Evolutionary conservation across 2,888 invertebrate species (phyloP).

Genomic region (Abscondita cerata): DNA sequence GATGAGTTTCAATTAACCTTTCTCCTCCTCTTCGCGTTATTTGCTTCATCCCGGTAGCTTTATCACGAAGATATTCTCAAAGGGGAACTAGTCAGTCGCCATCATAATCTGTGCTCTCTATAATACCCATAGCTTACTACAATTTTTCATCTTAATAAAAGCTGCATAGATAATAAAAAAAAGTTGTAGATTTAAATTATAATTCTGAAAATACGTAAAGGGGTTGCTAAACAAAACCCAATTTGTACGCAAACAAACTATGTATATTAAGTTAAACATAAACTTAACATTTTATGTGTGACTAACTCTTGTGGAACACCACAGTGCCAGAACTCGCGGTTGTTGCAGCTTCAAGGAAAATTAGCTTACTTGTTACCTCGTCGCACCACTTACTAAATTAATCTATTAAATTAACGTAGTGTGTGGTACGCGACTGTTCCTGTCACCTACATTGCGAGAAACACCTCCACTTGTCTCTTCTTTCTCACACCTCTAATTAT

Average conservation of each 20-base stretch:
- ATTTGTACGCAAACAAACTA: slow-evolving; percentile 20
- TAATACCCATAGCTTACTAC: too few species aligned
- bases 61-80: slow-evolving; percentile 47
- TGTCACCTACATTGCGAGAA: slow-evolving; percentile 54
- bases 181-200: too few species aligned
- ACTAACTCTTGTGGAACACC: slow-evolving; percentile 46
- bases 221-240: slow-evolving; percentile 8
- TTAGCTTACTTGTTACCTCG: slow-evolving; percentile 59
- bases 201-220: too few species aligned
- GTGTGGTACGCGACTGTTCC: slow-evolving; percentile 52
- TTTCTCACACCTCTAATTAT: slow-evolving; percentile 42
- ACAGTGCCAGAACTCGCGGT: slow-evolving; percentile 44
- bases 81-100: slow-evolving; percentile 46
- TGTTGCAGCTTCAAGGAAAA: slow-evolving; percentile 50
- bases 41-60: slow-evolving; percentile 37
- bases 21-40: slow-evolving; percentile 35
- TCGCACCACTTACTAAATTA: slow-evolving; percentile 59
- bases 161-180: too few species aligned
- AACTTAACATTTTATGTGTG: slow-evolving; percentile 37
- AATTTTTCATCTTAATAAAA: too few species aligned
- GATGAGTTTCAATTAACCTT: slow-evolving; percentile 58
- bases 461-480: slow-evolving; percentile 42
- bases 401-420: slow-evolving; percentile 58
- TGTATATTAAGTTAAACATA: slow-evolving; percentile 32
- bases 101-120: too few species aligned